Evolutionary conservation across 2,888 invertebrate genomes (phyloP), one percentile per base, ranked within the genome.

Genomic region (Eupsilia transversa): DNA sequence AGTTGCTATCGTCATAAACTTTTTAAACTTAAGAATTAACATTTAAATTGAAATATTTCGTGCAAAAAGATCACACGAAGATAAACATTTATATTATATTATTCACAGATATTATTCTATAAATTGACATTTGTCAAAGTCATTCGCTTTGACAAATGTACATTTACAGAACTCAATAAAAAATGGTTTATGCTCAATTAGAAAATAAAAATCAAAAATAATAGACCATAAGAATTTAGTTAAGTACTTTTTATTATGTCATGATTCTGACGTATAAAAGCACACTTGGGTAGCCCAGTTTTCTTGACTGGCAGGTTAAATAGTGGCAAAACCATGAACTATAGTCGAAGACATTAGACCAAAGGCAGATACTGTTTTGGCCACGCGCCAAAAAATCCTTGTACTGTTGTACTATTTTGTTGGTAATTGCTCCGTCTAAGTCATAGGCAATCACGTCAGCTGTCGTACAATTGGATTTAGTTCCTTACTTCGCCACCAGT

Each of bases 211-310:
- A n/a, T n/a, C 14, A n/a, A 46, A 49, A 49, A 49, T 23, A 49
- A 49, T 80, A 76, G 14, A 76, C 71, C 41, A 60, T 54, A 52
- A 30, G 38, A 61, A 38, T 63, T 68, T 38, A 57, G 56, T 60
- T 74, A 66, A n/a, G 72, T 63, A 79, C 79, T 83, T 80, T 82
- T 82, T 83, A 85, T 75, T 85, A 27, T 12, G 78, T 77, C 83
- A 76, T 52, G 49, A 33, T 49, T 49, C 57, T 73, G 75, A 84
- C 76, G 76, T 77, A 85, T 80, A 84, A 82, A 80, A 74, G 86
- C 77, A 86, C 87, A 43, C n/a, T 38, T 70, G 7, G 30, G 17
- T 33, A 41, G 41, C 2, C 30, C n/a, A 7, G 27, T 41, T 49
- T 49, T 14, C 49, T 71, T 30, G 35, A 41, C 23, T 35, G 14